phyloP scores from a whole-genome alignment of 2,797 vertebrate genomes.

The Orestias chungarensis region DNA sequence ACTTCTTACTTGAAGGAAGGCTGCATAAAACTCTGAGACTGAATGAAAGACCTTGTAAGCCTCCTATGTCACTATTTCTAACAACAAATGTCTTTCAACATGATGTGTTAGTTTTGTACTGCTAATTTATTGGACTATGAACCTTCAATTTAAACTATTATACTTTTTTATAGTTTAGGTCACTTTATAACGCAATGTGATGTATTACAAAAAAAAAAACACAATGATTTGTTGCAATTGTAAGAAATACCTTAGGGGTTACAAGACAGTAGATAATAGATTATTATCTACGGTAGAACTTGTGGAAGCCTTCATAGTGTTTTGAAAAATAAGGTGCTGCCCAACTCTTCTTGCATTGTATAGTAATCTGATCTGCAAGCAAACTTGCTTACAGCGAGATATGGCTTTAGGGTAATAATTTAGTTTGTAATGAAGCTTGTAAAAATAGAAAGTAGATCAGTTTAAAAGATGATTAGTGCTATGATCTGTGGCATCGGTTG shows the following conservation, averaged over 20 bases:
- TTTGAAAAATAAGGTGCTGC: background rate
- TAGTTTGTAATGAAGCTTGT: slow-evolving; percentile 1
- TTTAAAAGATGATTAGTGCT: slow-evolving; percentile 1
- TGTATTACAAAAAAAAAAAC: background rate
- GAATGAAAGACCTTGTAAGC: too few species aligned
- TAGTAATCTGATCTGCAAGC: background rate
- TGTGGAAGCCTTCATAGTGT: background rate
- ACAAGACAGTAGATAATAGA: background rate
- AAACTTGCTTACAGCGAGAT: background rate
- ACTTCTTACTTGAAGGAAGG: background rate
- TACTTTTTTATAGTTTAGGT: background rate
- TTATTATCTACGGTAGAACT: background rate
- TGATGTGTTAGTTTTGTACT: background rate
- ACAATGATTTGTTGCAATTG: background rate
- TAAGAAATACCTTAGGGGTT: background rate
- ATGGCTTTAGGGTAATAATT: background rate
- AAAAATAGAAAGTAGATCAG: slow-evolving; percentile 22
- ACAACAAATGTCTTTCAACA: background rate
- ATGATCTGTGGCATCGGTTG: slow-evolving; percentile 11
- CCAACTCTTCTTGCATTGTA: background rate
- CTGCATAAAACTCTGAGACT: background rate
- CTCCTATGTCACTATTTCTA: background rate
- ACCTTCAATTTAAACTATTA: background rate
- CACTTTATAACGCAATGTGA: background rate
- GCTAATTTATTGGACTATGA: background rate